Evolutionary conservation across 2,113 vertebrate species (phyloP).

Genomic region (Malurus cyaneus): DNA sequence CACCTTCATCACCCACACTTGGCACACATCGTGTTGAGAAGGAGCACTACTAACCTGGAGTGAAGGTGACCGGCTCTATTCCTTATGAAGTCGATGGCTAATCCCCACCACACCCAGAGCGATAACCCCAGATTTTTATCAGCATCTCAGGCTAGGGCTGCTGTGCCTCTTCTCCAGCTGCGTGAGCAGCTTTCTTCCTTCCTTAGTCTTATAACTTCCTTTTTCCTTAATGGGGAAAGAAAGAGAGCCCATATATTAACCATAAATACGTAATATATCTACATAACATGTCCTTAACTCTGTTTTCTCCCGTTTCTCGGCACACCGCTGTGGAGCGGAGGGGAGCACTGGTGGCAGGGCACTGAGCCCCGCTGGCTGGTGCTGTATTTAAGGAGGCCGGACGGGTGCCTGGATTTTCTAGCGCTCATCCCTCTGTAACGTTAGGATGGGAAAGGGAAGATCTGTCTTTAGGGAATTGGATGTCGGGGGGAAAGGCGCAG

Average conservation of each 20-base stretch:
- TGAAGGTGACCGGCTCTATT: background rate
- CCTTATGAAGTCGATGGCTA: background rate
- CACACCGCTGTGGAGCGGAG: background rate
- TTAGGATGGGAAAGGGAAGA: background rate
- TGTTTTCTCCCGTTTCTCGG: background rate
- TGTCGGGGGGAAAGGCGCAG: background rate
- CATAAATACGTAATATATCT: background rate
- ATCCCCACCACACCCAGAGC: background rate
- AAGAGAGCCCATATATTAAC: background rate
- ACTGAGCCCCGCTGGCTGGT: background rate
- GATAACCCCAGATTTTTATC: background rate
- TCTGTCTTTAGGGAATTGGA: background rate
- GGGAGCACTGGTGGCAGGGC: background rate
- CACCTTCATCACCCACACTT: background rate
- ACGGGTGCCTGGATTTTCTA: background rate
- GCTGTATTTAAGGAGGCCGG: background rate
- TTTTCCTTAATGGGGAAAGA: background rate
- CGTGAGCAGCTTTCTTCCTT: background rate
- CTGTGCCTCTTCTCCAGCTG: background rate
- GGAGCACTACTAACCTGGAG: too few relatives aligned
- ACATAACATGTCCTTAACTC: rapidly evolving
- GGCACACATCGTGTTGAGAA: background rate
- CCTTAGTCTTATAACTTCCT: background rate
- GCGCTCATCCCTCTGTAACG: background rate
- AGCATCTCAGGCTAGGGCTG: background rate